These are phyloP conservation scores for Tinea semifulvella DNA, from an alignment of 2,888 invertebrate genomes.

Conservation along the genomic window DNA sequence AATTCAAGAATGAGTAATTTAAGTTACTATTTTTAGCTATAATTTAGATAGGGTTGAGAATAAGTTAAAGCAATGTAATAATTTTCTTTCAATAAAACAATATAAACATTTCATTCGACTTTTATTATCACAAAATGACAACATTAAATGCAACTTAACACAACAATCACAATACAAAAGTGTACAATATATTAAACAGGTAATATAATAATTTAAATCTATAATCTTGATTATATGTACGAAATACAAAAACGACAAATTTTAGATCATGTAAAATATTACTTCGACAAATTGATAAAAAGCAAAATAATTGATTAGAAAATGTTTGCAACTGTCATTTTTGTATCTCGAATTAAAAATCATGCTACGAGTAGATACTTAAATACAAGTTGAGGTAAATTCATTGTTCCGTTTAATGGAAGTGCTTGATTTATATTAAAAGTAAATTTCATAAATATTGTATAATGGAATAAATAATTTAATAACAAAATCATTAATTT, in stretches of 20 bases:
- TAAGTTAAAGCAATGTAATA: constrained; percentile 5
- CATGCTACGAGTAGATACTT: neutral
- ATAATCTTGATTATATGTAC: constrained; percentile 13
- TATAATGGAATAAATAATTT: too few relatives aligned
- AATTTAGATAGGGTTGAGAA: constrained; percentile 12
- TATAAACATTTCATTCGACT: constrained; percentile 33
- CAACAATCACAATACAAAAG: constrained; percentile 57
- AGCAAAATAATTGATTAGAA: too few relatives aligned
- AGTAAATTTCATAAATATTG: neutral
- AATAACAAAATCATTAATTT: neutral
- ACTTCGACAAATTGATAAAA: too few relatives aligned
- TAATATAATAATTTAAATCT: constrained; percentile 11
- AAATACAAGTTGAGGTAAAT: constrained; percentile 12
- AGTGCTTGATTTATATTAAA: constrained; percentile 20
- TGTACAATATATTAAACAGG: constrained; percentile 28
- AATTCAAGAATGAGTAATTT: too few relatives aligned
- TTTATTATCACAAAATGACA: constrained; percentile 63
- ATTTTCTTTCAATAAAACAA: constrained; percentile 25
- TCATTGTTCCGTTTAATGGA: constrained; percentile 17
- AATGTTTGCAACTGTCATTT: too few relatives aligned
- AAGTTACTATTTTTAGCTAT: constrained; percentile 16
- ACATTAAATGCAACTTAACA: constrained; percentile 63
- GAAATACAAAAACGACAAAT: too few relatives aligned
- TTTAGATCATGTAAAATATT: too few relatives aligned
- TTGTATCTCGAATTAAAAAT: neutral